Evolutionary conservation across 2,797 vertebrate genomes (phyloP), one percentile per base, ranked within the genome.

Genomic region (Poecilia gillii): DNA sequence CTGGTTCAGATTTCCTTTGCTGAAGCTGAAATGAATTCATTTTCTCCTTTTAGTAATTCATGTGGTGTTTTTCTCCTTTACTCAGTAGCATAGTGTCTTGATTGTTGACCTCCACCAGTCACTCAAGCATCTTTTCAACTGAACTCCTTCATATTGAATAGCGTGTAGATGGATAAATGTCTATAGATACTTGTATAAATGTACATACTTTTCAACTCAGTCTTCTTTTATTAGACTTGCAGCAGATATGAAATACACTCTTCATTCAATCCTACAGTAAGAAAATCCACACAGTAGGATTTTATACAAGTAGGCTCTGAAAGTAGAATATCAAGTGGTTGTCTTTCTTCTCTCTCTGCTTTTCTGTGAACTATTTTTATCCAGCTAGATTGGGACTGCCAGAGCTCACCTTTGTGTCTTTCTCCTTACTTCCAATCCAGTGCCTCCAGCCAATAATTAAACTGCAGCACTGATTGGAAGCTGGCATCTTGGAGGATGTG

Each of bases 381-480:
- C 84, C 82, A 73, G 66, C 66, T 81, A 81, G 81, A 84, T 80
- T 86, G 82, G 79, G 31, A 59, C 73, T 86, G 74, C 78, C 77
- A 74, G 73, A 84, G 77, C 77, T 80, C 84, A 83, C 74, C 78
- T 86, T 77, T 81, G 33, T 75, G 43, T 79, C 41, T 6, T 72
- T 72, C 74, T 73, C n/a, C 66, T 49, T 51, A 47, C 72, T 59
- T 82, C 25, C 53, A 49, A 53, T 81, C 71, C 71, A 46, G 4
- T 20, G 81, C 73, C 80, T 84, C 70, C 55, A 84, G 85, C 57
- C 81, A 43, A 68, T 79, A 84, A 87, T 88, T 89, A 89, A 76
- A 80, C 80, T 31, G 51, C 79, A 83, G 57, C 59, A n/a, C 74
- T 84, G 78, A 83, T 87, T 85, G 78, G 79, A 53, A 41, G 66